Percentiles rank a stretch among this genome's conserved stretches.
Evolutionary conservation across 2,113 vertebrate species (phyloP).

Genomic region (Ornithorhynchus anatinus): DNA sequence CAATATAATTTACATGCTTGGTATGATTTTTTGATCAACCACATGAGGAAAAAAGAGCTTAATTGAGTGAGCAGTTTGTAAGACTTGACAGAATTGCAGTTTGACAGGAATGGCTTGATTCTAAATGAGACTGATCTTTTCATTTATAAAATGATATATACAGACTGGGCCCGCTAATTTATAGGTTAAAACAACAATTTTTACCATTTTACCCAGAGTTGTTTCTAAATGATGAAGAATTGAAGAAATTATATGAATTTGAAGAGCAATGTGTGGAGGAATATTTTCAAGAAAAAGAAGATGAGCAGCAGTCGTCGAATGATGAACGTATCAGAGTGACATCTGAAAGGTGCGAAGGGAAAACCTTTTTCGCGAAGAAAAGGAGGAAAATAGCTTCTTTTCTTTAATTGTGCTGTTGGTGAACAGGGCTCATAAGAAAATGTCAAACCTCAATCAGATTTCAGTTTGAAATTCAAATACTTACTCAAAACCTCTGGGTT

Average conservation of each 20-base stretch:
- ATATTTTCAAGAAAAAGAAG: slow-evolving; percentile 93
- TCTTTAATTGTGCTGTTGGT: not conserved
- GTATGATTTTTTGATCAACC: too few species aligned
- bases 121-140: rapidly evolving
- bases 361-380: not conserved
- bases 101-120: rapidly evolving
- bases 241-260: slow-evolving; percentile 92
- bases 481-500: too few species aligned
- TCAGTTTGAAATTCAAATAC: too few species aligned
- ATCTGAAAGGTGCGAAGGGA: slow-evolving; percentile 82
- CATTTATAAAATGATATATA: not conserved
- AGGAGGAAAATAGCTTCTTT: not conserved
- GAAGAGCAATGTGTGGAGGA: slow-evolving; percentile 96
- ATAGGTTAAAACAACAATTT: not conserved
- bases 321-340: slow-evolving; percentile 94
- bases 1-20: not conserved
- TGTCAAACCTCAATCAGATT: not conserved
- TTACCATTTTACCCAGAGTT: slow-evolving; percentile 75
- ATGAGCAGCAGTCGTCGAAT: slow-evolving; percentile 91
- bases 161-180: not conserved
- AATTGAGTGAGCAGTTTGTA: not conserved
- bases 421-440: rapidly evolving
- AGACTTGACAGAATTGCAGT: not conserved
- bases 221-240: slow-evolving; percentile 90
- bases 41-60: not conserved